Conservation (phyloP, 2,113 vertebrate genomes). For the Lasiurus cinereus region DNA sequence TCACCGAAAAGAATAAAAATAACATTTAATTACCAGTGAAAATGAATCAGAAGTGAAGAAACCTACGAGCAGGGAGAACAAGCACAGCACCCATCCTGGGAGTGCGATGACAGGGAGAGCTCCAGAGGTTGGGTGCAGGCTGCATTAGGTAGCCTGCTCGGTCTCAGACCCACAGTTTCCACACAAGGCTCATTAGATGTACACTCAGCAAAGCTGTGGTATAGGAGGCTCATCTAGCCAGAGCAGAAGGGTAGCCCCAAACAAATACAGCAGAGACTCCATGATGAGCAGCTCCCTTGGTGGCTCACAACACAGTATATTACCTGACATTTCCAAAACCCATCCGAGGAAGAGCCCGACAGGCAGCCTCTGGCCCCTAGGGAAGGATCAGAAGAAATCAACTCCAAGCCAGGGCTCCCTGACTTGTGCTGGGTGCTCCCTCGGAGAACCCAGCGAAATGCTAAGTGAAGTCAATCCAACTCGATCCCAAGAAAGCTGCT, state of each 20-base stretch:
- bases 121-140: constrained; percentile 37
- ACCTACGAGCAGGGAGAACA: neutral
- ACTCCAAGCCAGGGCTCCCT: neutral
- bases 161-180: constrained; percentile 50
- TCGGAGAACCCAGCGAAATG: constrained; percentile 34
- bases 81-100: constrained; percentile 1
- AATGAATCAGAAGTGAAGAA: constrained; percentile 7
- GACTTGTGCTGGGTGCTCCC: neutral
- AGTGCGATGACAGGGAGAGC: constrained; percentile 30
- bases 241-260: constrained; percentile 46
- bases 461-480: constrained; percentile 60
- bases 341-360: constrained; percentile 16
- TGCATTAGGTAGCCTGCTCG: neutral
- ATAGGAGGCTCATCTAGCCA: constrained; percentile 36
- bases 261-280: neutral
- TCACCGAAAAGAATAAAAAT: constrained; percentile 19
- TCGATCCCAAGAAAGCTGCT: constrained; percentile 15
- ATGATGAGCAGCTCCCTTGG: neutral
- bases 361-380: neutral
- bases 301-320: constrained; percentile 21
- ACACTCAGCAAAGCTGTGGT: neutral
- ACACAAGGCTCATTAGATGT: neutral
- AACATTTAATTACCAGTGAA: neutral
- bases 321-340: constrained; percentile 45
- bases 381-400: constrained; percentile 51